phyloP scores from a whole-genome alignment of 1,140 invertebrate species.

The Brachionus calyciflorus region DNA sequence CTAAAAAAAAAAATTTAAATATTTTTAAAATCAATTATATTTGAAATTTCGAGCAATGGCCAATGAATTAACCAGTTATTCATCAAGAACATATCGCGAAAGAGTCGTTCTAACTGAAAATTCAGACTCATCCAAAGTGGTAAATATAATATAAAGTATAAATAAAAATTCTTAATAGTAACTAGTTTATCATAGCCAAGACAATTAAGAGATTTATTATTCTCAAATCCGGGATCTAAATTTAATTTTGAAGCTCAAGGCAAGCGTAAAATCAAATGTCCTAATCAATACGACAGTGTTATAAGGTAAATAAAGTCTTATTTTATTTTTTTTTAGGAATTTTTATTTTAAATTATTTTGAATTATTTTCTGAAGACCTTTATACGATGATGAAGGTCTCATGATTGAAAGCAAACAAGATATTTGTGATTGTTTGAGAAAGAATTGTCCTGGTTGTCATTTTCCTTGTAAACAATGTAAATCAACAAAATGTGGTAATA shows the following conservation, averaged over 20 bases:
- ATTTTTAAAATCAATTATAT: too few species aligned
- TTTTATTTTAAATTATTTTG: not conserved
- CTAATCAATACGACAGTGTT: constrained; percentile 30
- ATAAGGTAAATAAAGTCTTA: not conserved
- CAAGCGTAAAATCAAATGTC: constrained; percentile 13
- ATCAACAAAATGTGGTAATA: constrained; percentile 67
- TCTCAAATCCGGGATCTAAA: constrained; percentile 36
- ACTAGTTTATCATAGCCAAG: constrained; percentile 5
- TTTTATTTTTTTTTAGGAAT: not conserved
- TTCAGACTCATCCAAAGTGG: not conserved
- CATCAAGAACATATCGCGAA: too few species aligned
- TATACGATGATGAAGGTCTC: constrained; percentile 60
- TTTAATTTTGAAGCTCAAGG: constrained; percentile 38
- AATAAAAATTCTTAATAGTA: not conserved
- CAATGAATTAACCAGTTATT: too few species aligned
- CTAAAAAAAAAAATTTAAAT: too few species aligned
- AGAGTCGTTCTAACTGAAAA: too few species aligned
- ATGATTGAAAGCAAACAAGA: constrained; percentile 65
- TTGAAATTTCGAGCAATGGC: too few species aligned
- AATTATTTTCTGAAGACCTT: constrained; percentile 3
- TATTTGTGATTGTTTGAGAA: constrained; percentile 74
- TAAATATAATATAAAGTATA: not conserved
- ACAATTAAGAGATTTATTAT: constrained; percentile 12
- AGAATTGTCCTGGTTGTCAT: constrained; percentile 73
- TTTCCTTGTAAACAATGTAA: constrained; percentile 73